These are phyloP conservation scores for Drosophila kanapiae DNA, from an alignment of 1,140 invertebrate genomes.

Conservation along the genomic window DNA sequence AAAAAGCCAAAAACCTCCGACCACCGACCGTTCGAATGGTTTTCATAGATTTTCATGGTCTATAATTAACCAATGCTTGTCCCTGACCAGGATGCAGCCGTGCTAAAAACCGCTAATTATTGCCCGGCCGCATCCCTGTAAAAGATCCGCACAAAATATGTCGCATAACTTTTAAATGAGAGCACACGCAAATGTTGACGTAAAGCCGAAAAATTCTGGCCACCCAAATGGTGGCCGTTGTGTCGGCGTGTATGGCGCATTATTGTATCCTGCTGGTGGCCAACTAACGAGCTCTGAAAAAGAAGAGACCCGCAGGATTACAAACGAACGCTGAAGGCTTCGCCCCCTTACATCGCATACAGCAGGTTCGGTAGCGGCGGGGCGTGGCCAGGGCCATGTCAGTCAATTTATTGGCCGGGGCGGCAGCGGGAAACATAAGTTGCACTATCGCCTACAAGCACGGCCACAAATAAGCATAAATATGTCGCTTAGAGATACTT, in stretches of 20 bases:
- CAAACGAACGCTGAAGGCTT: constrained; percentile 35
- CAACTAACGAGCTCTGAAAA: constrained; percentile 43
- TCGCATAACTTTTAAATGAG: constrained; percentile 62
- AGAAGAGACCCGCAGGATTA: constrained; percentile 45
- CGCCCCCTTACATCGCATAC: neutral
- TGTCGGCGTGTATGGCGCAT: neutral
- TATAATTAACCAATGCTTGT: constrained; percentile 62
- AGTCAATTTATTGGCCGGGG: constrained; percentile 73
- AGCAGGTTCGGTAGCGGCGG: neutral
- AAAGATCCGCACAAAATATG: constrained; percentile 59
- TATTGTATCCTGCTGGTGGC: constrained; percentile 35
- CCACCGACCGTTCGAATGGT: neutral
- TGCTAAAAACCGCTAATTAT: constrained; percentile 63
- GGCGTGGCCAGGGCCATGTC: constrained; percentile 31
- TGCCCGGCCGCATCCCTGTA: constrained; percentile 29
- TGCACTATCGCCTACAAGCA: constrained; percentile 76
- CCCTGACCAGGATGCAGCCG: constrained; percentile 22
- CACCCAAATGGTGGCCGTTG: neutral
- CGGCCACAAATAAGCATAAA: constrained; percentile 64
- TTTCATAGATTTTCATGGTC: constrained; percentile 52
- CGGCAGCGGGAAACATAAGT: constrained; percentile 76
- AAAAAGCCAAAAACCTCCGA: constrained; percentile 34
- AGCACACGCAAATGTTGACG: constrained; percentile 44
- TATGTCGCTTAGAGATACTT: constrained; percentile 53
- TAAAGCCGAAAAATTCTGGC: constrained; percentile 31